These are phyloP conservation scores for Rhineura floridana DNA, from an alignment of 2,113 vertebrate genomes.

Conservation along the genomic window DNA sequence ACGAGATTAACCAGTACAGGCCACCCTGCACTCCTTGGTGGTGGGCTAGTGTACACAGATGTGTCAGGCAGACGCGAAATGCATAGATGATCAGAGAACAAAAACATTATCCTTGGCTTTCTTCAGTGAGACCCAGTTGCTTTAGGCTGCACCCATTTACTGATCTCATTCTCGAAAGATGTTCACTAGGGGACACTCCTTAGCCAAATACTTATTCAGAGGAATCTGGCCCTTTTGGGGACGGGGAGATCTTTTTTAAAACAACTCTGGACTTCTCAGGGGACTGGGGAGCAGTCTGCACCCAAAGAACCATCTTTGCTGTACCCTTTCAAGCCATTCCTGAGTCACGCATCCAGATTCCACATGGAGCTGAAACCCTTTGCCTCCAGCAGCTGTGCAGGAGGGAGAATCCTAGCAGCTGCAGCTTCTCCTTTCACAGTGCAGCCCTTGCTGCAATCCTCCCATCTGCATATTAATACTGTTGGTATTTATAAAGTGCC, in stretches of 20 bases:
- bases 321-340: too few species aligned
- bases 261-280: background rate
- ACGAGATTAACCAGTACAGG: background rate
- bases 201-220: background rate
- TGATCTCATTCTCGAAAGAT: background rate
- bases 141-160: background rate
- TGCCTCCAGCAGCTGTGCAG: background rate
- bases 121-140: background rate
- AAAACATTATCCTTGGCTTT: background rate
- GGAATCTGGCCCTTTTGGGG: background rate
- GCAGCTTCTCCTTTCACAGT: background rate
- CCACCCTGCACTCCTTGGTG: background rate
- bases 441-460: background rate
- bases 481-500: too few species aligned
- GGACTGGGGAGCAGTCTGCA: background rate
- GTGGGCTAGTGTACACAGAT: background rate
- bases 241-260: background rate
- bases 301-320: background rate
- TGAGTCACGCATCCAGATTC: background rate
- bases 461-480: background rate
- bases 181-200: background rate
- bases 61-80: background rate
- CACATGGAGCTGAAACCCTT: background rate
- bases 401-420: background rate
- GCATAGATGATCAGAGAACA: background rate